Conservation (phyloP, 2,888 invertebrate genomes). For the Parnassius mnemosyne region DNA sequence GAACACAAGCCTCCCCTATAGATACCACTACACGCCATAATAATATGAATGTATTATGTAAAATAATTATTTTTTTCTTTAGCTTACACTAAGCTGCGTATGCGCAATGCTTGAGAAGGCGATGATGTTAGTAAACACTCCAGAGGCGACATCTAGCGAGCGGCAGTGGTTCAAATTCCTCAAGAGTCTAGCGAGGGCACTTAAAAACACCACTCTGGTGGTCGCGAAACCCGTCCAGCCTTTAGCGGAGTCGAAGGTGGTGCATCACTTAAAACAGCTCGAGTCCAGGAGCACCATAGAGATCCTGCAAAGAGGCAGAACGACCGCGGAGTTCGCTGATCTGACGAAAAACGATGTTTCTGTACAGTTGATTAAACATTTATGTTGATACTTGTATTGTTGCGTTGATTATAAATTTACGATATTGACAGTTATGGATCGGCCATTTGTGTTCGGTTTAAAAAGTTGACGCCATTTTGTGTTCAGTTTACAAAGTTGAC, state of each 20-base stretch:
- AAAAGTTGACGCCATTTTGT: constrained; percentile 30
- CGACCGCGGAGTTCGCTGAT: constrained; percentile 60
- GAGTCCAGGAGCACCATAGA: constrained; percentile 66
- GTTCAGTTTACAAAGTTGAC: constrained; percentile 9
- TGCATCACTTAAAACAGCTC: constrained; percentile 56
- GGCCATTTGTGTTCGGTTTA: constrained; percentile 14
- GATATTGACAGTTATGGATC: constrained; percentile 2
- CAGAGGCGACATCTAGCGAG: constrained; percentile 67
- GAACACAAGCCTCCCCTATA: too few relatives aligned
- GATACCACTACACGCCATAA: background rate
- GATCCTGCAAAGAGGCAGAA: constrained; percentile 64
- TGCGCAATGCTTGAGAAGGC: constrained; percentile 65
- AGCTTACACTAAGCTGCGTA: constrained; percentile 67
- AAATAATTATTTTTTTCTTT: constrained; percentile 31
- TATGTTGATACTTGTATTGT: constrained; percentile 54
- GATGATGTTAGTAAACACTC: constrained; percentile 53
- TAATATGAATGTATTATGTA: background rate
- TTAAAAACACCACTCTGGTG: constrained; percentile 54
- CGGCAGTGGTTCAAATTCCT: constrained; percentile 80
- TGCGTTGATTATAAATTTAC: constrained; percentile 14
- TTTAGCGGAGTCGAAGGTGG: constrained; percentile 45
- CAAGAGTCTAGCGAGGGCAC: constrained; percentile 67
- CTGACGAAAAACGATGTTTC: constrained; percentile 59
- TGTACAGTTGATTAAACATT: constrained; percentile 56
- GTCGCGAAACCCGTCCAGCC: constrained; percentile 56